These are phyloP conservation scores for Mormyrus iriodes DNA, from an alignment of 2,113 vertebrate genomes.

Conservation along the genomic window DNA sequence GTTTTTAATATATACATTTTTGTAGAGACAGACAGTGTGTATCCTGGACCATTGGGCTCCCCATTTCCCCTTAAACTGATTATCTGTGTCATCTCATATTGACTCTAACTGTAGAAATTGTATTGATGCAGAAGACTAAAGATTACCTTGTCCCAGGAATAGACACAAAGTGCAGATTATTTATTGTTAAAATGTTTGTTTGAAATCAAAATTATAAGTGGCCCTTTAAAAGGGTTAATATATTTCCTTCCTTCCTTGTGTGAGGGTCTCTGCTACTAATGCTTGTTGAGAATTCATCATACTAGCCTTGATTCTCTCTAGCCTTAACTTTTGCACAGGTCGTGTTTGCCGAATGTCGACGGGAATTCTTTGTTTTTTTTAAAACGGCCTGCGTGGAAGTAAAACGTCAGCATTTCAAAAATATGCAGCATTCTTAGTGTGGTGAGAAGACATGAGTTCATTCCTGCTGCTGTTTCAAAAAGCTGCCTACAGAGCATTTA, in stretches of 20 bases:
- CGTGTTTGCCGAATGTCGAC: background rate
- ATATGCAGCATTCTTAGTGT: background rate
- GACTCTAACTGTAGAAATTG: background rate
- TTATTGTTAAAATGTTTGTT: background rate
- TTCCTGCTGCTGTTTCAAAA: background rate
- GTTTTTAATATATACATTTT: background rate
- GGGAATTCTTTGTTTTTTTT: background rate
- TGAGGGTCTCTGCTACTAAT: background rate
- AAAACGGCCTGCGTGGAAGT: background rate
- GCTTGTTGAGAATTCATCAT: background rate
- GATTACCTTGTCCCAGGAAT: background rate
- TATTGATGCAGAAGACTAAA: background rate
- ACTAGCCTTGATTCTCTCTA: background rate
- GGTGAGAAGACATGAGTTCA: background rate
- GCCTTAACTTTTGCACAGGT: background rate
- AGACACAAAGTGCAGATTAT: background rate
- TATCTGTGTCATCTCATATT: background rate
- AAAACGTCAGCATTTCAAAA: background rate
- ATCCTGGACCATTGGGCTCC: background rate
- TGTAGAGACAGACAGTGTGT: background rate
- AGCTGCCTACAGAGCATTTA: background rate
- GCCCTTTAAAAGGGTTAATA: background rate
- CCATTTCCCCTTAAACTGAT: background rate
- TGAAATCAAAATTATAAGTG: background rate
- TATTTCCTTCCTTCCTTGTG: background rate